Conservation (phyloP, 2,113 vertebrate genomes). For the Tricholaema leucomelas region DNA sequence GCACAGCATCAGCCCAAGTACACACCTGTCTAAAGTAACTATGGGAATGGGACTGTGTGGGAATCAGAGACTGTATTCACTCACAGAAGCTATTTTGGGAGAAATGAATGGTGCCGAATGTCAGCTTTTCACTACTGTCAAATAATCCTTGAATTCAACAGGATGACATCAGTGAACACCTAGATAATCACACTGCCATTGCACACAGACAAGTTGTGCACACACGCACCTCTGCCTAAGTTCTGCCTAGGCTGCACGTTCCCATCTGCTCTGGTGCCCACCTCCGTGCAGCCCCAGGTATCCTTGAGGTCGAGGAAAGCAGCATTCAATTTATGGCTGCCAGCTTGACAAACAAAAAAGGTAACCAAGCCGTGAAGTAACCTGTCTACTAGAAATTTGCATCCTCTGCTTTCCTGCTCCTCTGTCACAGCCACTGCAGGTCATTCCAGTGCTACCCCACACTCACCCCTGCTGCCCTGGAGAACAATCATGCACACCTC, state of each 20-base stretch:
- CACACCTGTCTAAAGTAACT: background rate
- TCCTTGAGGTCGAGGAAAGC: background rate
- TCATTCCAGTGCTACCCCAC: background rate
- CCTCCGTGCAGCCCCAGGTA: background rate
- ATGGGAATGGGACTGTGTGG: background rate
- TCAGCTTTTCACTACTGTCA: background rate
- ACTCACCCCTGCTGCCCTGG: background rate
- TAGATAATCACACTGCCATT: background rate
- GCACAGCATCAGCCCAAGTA: background rate
- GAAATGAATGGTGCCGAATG: background rate
- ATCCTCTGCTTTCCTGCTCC: background rate
- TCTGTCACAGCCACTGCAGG: background rate
- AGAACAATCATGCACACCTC: accelerated
- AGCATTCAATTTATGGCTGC: background rate
- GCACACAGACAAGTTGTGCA: accelerated
- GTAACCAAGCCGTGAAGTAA: background rate
- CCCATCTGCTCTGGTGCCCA: background rate
- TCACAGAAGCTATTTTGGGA: background rate
- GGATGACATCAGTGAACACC: accelerated
- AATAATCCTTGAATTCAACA: background rate
- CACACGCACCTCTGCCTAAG: background rate
- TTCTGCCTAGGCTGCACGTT: background rate
- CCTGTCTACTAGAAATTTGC: background rate
- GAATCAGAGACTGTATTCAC: background rate
- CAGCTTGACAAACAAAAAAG: background rate